Base-by-base conservation (phyloP, 2,113 vertebrate genomes). In the Aix galericulata region DNA sequence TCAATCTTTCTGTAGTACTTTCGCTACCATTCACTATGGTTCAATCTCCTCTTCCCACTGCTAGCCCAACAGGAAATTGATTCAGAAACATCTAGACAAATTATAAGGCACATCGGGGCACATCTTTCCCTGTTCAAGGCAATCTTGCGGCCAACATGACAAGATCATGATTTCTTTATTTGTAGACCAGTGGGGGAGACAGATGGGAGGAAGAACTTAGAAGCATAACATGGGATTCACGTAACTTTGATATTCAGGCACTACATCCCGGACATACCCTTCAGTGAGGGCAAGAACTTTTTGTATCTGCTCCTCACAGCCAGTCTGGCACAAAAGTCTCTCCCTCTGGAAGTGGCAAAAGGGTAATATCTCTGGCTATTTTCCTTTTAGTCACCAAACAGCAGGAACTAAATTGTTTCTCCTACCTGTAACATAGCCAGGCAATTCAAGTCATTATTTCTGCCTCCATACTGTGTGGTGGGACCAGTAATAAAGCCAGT, bases 341-440 rank as follows among this genome's bases (percentile, higher is more conserved):
- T 83, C 32, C 34, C 11, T 63, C 42, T 81, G 56, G 25, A 93
- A 94, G 44, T 72, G 42, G 52, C 64, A 84, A 90, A 91, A 68
- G 34, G 56, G 9, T 81, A 77, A 2, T 84, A 42, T 67, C 27
- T 56, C 69, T 69, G 38, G 4, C n/a, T 75, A 17, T 31, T 89
- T 67, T 77, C 52, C 42, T n/a, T 88, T 83, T 71, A 83, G 52
- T 83, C 34, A 44, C 48, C 32, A n/a, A 91, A 52, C 85, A 86
- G 68, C 82, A 86, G 82, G 91, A 86, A 91, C 56, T 8, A 91
- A 95, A 94, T 95, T 68, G 48, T 78, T 88, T 74, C 42, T 86
- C 13, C 56, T 94, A 93, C 56, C 56, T 75, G 23, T 78, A 77
- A 40, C 13, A 44, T 62, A 82, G 68, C 29, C 5, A 9, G 59